phyloP scores from a whole-genome alignment of 2,113 vertebrate genomes.

The Nesogale talazaci region DNA sequence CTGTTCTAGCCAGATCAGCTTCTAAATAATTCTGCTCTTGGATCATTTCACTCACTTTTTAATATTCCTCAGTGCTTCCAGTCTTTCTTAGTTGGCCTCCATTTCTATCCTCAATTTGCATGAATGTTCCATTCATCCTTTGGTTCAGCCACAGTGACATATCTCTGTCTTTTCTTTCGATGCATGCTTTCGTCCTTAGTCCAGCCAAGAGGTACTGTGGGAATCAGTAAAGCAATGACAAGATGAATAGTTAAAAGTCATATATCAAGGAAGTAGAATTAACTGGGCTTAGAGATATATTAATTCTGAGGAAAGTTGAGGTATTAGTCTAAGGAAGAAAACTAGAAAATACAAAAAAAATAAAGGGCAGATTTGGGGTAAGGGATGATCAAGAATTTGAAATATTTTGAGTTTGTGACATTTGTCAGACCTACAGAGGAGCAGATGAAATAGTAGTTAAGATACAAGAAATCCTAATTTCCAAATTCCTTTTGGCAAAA shows the following conservation, averaged over 20 bases:
- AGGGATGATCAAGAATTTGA: background rate
- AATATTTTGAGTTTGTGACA: background rate
- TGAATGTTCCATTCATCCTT: background rate
- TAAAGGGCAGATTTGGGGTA: background rate
- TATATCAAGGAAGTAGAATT: background rate
- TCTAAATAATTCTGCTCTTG: background rate
- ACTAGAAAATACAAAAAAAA: background rate
- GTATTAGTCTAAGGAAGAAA: background rate
- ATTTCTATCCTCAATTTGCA: background rate
- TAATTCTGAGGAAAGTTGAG: background rate
- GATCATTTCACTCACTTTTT: background rate
- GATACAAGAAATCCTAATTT: conserved; percentile 23
- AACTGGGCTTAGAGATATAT: background rate
- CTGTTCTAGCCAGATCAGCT: background rate
- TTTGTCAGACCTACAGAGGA: background rate
- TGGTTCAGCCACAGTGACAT: background rate
- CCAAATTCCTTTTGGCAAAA: background rate
- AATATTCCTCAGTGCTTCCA: background rate
- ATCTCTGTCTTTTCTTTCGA: background rate
- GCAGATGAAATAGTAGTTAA: background rate
- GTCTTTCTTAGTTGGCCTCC: background rate
- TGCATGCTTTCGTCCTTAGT: rapidly evolving
- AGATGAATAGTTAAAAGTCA: background rate
- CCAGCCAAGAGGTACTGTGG: background rate
- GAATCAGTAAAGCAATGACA: background rate